These are phyloP conservation scores for Litoditis marina DNA, from an alignment of 2,888 invertebrate genomes.

Conservation along the genomic window DNA sequence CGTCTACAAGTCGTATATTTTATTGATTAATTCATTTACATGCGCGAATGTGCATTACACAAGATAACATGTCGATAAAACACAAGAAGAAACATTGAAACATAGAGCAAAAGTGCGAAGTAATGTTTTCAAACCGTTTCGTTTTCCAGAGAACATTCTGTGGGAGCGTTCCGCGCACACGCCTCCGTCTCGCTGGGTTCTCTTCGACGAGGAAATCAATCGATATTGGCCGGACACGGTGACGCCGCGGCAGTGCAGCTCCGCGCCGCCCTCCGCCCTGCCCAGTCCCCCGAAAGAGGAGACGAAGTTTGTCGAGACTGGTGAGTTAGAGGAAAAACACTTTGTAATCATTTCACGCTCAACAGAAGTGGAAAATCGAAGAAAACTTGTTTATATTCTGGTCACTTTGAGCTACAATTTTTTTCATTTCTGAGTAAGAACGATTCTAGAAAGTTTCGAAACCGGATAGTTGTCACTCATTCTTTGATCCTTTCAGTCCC, in stretches of 20 bases:
- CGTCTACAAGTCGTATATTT: too few species aligned
- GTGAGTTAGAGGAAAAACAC: not conserved
- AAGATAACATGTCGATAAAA: too few species aligned
- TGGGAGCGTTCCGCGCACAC: conserved; percentile 56
- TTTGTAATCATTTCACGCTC: too few species aligned
- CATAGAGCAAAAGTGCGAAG: too few species aligned
- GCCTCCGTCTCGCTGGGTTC: conserved; percentile 57
- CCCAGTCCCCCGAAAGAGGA: not conserved
- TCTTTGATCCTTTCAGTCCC: not conserved
- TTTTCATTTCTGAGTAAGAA: too few species aligned
- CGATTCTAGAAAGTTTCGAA: too few species aligned
- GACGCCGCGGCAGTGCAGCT: conserved; percentile 19
- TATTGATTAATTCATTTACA: too few species aligned
- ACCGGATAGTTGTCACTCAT: not conserved
- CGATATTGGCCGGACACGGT: conserved; percentile 26
- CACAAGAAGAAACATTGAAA: too few species aligned
- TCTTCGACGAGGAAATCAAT: conserved; percentile 26
- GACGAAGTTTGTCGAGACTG: conserved; percentile 4
- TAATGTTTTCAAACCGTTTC: not conserved
- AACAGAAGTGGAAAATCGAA: too few species aligned
- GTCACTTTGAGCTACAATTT: too few species aligned
- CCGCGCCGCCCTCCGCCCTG: conserved; percentile 29
- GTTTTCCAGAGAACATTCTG: conserved; percentile 51
- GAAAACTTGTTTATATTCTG: too few species aligned
- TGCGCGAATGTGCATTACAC: too few species aligned